phyloP scores from a whole-genome alignment of 2,888 invertebrate genomes.

The Ariolimax columbianus region DNA sequence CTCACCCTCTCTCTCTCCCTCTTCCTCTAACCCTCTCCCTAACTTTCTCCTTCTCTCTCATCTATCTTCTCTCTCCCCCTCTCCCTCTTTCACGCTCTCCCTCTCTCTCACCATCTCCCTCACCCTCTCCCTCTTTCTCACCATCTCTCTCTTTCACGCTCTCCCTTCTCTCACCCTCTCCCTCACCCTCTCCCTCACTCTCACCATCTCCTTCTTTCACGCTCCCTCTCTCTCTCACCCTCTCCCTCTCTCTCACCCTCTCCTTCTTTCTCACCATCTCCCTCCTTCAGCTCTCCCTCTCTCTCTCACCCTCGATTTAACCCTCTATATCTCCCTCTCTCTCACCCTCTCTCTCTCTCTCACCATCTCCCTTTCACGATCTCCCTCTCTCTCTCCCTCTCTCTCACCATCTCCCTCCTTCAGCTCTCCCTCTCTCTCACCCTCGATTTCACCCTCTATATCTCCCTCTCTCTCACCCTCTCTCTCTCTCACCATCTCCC shows the following conservation, averaged over 20 bases:
- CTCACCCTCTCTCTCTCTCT: neutral
- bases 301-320: no score
- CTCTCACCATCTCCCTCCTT: neutral
- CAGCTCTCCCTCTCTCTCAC: no score
- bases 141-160: neutral
- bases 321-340: no score
- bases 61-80: no score
- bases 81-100: no score
- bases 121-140: neutral
- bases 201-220: no score
- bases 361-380: neutral
- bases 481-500: neutral
- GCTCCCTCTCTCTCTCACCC: no score
- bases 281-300: neutral
- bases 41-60: no score
- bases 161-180: conserved; percentile 8
- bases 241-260: neutral
- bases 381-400: neutral
- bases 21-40: neutral
- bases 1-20: neutral
- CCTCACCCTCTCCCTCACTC: neutral
- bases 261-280: neutral
- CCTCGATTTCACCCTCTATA: no score
- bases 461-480: no score
- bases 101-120: neutral